phyloP scores from a whole-genome alignment of 2,797 vertebrate genomes.

The Etheostoma nigrum region DNA sequence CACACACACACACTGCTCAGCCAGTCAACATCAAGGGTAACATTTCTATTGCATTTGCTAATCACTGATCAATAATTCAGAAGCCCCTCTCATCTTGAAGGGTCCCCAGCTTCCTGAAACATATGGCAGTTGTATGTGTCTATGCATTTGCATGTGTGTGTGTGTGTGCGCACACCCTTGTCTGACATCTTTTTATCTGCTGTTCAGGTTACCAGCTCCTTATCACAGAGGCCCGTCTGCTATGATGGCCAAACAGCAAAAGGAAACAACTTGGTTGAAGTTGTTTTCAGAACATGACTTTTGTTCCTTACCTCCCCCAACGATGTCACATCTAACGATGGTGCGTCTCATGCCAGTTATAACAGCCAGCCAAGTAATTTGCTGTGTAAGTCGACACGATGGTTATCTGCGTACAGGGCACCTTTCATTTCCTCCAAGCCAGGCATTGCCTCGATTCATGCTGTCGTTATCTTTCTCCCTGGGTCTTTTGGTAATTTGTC shows the following conservation, averaged over 20 bases:
- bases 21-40: slow-evolving; percentile 91
- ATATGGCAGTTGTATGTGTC: slow-evolving; percentile 87
- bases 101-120: slow-evolving; percentile 91
- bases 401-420: slow-evolving; percentile 76
- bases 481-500: slow-evolving; percentile 80
- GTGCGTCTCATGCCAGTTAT: slow-evolving; percentile 68
- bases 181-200: slow-evolving; percentile 71
- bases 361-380: slow-evolving; percentile 84
- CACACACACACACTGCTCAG: slow-evolving; percentile 43
- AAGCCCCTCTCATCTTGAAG: slow-evolving; percentile 90
- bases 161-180: slow-evolving; percentile 29
- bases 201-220: slow-evolving; percentile 83
- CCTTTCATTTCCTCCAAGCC: slow-evolving; percentile 77
- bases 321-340: slow-evolving; percentile 78
- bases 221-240: slow-evolving; percentile 82
- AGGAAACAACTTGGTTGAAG: slow-evolving; percentile 85
- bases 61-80: slow-evolving; percentile 99
- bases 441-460: slow-evolving; percentile 66
- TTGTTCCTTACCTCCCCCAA: slow-evolving; percentile 75
- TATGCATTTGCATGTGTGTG: slow-evolving; percentile 20
- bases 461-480: slow-evolving; percentile 72
- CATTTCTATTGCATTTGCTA: slow-evolving; percentile 99
- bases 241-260: slow-evolving; percentile 45
- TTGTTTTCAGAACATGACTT: slow-evolving; percentile 78
- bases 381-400: slow-evolving; percentile 75